These are phyloP conservation scores for Phenganax stokvisi DNA, from an alignment of 92 coral and sea anemone genomes.

Conservation along the genomic window DNA sequence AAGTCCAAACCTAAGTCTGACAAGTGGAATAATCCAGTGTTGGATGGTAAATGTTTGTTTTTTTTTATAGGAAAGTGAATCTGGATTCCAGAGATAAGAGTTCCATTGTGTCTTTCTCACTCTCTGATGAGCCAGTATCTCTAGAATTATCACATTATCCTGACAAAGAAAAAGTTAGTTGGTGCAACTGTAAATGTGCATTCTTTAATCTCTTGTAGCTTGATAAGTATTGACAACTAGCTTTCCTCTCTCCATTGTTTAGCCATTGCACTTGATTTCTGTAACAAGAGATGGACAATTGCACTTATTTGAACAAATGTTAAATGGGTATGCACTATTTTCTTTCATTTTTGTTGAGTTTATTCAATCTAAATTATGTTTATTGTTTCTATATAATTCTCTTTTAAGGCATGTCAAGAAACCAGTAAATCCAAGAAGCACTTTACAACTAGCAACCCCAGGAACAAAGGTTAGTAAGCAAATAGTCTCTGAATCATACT, in stretches of 20 bases:
- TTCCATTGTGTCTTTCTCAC: constrained; percentile 76
- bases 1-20: no score
- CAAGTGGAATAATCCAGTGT: no score
- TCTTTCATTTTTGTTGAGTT: neutral
- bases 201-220: neutral
- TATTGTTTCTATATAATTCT: neutral
- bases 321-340: constrained; percentile 74
- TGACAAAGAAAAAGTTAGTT: constrained; percentile 63
- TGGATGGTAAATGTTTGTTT: neutral
- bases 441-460: constrained; percentile 64
- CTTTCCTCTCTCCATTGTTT: constrained; percentile 15
- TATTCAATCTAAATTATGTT: neutral
- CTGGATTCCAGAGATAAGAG: constrained; percentile 70
- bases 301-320: constrained; percentile 78
- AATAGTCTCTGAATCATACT: no score
- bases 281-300: constrained; percentile 76
- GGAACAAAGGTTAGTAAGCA: constrained; percentile 55
- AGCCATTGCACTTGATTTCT: constrained; percentile 84
- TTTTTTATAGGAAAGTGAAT: constrained; percentile 65
- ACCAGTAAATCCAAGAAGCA: constrained; percentile 74
- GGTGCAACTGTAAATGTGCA: neutral
- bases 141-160: constrained; percentile 65
- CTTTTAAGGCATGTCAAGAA: constrained; percentile 68
- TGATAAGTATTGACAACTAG: neutral
- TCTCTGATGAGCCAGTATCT: constrained; percentile 80